Evolutionary conservation across 2,797 vertebrate genomes (phyloP).

Genomic region (Garrulus glandarius): DNA sequence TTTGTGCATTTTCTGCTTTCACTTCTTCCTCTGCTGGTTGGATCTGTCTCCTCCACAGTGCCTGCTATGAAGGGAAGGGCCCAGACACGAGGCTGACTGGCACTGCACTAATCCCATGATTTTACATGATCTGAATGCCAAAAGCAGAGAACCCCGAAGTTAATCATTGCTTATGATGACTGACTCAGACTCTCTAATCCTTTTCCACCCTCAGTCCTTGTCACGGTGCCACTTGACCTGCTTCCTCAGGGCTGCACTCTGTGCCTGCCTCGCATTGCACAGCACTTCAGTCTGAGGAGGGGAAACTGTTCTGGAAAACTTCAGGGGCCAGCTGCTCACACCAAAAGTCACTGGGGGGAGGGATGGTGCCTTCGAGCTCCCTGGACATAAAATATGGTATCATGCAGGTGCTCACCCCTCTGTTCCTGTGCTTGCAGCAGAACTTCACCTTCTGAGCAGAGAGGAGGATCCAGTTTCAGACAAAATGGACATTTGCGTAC

Average conservation of each 20-base stretch:
- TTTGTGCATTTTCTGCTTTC: not conserved
- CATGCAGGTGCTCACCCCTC: not conserved
- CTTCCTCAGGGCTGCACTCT: not conserved
- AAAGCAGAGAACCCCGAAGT: not conserved
- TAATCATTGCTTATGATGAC: constrained; percentile 16
- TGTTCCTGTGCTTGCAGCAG: not conserved
- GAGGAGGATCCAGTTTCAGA: not conserved
- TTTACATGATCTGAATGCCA: constrained; percentile 2
- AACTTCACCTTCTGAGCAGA: not conserved
- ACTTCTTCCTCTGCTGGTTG: not conserved
- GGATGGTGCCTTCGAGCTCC: not conserved
- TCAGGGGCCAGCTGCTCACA: not conserved
- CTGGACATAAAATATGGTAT: not conserved
- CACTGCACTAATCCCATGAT: not conserved
- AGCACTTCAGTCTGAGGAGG: not conserved
- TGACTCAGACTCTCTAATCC: constrained; percentile 40
- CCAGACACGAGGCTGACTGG: not conserved
- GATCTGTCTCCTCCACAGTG: not conserved
- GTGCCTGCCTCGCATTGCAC: not conserved
- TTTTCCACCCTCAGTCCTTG: not conserved
- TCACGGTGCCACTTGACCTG: constrained; percentile 16
- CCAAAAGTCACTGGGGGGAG: rapidly evolving
- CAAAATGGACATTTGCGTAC: not conserved
- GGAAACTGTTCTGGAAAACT: not conserved
- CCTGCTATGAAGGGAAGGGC: not conserved